Conservation (phyloP, 1,140 invertebrate species). For the Yoshiicerus persimilis region DNA sequence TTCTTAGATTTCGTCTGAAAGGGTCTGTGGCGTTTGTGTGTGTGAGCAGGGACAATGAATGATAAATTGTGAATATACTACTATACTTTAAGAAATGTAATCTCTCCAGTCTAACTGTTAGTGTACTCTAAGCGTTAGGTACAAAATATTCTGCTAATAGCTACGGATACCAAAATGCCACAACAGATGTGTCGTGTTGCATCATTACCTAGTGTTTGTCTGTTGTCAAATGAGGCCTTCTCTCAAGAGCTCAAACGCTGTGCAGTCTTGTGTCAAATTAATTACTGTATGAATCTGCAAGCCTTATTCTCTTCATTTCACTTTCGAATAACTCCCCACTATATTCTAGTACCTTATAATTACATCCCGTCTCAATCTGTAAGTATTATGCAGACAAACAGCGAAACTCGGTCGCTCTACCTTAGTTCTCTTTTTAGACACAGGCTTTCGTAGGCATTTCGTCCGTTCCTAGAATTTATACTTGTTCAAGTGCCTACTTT, state of each 20-base stretch:
- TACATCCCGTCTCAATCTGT: too few relatives aligned
- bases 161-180: background rate
- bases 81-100: background rate
- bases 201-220: conserved; percentile 21
- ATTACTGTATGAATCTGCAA: background rate
- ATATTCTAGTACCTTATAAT: too few relatives aligned
- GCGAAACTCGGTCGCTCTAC: too few relatives aligned
- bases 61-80: background rate
- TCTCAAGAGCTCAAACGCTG: conserved; percentile 28
- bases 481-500: too few relatives aligned
- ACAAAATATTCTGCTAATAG: background rate
- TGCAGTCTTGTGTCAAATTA: background rate
- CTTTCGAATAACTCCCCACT: too few relatives aligned
- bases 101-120: background rate
- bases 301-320: background rate
- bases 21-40: too few relatives aligned
- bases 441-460: too few relatives aligned
- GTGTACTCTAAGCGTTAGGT: background rate
- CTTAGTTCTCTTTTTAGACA: too few relatives aligned
- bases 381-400: too few relatives aligned
- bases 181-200: background rate
- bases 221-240: conserved; percentile 26
- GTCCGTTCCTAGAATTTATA: too few relatives aligned
- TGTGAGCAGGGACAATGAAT: background rate
- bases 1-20: too few relatives aligned